Percentiles rank a stretch among this genome's conserved stretches.
Conservation (phyloP, 2,113 vertebrate genomes). For the Calonectris borealis region DNA sequence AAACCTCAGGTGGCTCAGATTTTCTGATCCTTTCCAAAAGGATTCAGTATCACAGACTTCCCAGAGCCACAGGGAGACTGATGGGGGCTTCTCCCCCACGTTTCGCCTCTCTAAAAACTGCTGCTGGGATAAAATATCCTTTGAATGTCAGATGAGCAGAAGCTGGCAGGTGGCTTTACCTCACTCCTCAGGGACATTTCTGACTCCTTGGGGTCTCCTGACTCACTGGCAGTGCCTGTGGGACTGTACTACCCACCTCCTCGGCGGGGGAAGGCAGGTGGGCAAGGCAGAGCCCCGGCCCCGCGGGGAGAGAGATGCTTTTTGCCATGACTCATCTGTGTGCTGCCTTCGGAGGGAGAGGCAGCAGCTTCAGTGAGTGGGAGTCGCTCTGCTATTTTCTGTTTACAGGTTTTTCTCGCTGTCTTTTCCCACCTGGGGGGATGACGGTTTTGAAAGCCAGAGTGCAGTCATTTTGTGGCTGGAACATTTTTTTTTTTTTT, state of each 20-base stretch:
- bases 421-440: constrained; percentile 34
- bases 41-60: accelerated
- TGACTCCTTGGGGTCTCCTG: background rate
- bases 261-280: background rate
- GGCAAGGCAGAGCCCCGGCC: constrained; percentile 5
- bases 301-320: background rate
- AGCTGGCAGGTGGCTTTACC: background rate
- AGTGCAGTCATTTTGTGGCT: background rate
- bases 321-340: constrained; percentile 38
- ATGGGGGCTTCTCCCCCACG: background rate
- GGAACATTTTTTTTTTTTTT: no score
- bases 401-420: constrained; percentile 1
- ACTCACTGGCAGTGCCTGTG: constrained; percentile 14
- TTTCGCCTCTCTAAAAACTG: background rate
- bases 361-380: constrained; percentile 7
- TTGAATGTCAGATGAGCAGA: background rate
- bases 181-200: background rate
- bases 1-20: background rate
- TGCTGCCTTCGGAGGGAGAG: background rate
- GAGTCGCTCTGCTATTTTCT: constrained; percentile 49
- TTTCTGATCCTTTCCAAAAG: background rate
- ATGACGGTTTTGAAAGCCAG: background rate
- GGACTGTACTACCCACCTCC: background rate
- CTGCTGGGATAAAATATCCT: background rate
- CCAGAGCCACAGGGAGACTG: background rate